Evolutionary conservation across 2,888 invertebrate species (phyloP).

Genomic region (Phengaris alcon): DNA sequence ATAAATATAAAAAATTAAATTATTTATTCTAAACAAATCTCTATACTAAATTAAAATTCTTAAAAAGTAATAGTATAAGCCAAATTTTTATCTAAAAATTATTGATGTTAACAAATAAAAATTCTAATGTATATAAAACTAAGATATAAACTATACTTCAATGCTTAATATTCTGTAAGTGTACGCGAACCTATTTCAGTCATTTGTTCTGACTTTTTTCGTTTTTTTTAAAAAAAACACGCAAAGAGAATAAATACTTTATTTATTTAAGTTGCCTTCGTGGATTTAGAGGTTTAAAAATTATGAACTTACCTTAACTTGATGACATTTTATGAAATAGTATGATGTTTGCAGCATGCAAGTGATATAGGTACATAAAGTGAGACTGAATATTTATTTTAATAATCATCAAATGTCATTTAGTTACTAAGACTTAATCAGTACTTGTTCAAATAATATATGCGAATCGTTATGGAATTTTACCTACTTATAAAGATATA

Average conservation of each 20-base stretch:
- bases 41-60: background rate
- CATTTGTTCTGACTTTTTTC: no score
- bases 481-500: background rate
- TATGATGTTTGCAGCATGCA: background rate
- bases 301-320: no score
- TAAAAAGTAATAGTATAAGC: background rate
- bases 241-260: no score
- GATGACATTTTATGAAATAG: constrained; percentile 1
- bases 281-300: background rate
- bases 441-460: background rate
- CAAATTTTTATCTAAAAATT: constrained; percentile 5
- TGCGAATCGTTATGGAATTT: background rate
- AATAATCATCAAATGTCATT: constrained; percentile 3
- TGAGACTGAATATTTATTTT: constrained; percentile 13
- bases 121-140: constrained; percentile 13
- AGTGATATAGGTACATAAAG: background rate
- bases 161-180: no score
- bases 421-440: background rate
- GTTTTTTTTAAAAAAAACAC: no score
- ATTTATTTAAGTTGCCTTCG: background rate
- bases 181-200: no score
- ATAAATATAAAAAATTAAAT: background rate
- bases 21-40: background rate
- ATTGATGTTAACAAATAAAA: background rate
- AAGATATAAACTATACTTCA: background rate